Evolutionary conservation across 2,888 invertebrate species (phyloP).

Genomic region (Thalpophila matura): DNA sequence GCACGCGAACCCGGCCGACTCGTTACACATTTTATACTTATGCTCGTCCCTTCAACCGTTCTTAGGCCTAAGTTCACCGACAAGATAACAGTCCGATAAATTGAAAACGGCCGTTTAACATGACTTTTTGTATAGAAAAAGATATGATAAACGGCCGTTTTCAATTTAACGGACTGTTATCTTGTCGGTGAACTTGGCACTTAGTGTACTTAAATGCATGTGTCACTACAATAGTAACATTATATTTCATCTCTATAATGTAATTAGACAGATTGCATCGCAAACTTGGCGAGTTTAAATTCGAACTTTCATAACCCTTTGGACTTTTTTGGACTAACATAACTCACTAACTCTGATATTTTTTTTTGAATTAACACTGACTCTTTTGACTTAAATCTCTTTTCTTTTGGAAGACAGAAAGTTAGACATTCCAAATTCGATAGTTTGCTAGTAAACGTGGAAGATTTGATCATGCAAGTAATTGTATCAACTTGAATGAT

Average conservation of each 20-base stretch:
- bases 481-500: slow-evolving; percentile 83
- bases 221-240: slow-evolving; percentile 64
- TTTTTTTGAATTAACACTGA: slow-evolving; percentile 55
- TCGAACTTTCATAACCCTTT: slow-evolving; percentile 21
- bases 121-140: too few species aligned
- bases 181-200: too few species aligned
- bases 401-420: slow-evolving; percentile 46
- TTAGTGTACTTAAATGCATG: slow-evolving; percentile 76
- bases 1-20: slow-evolving; percentile 78
- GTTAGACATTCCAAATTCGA: slow-evolving; percentile 76
- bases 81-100: too few species aligned
- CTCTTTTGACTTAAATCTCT: slow-evolving; percentile 57
- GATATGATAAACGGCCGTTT: too few species aligned
- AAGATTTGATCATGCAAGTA: slow-evolving; percentile 81
- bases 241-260: slow-evolving; percentile 48
- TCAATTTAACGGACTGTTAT: too few species aligned
- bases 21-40: slow-evolving; percentile 71
- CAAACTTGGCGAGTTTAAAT: slow-evolving; percentile 68
- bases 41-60: slow-evolving; percentile 68
- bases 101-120: too few species aligned
- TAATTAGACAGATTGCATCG: slow-evolving; percentile 69
- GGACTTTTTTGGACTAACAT: too few species aligned
- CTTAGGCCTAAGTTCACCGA: too few species aligned
- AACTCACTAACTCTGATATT: too few species aligned
- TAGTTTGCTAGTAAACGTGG: slow-evolving; percentile 76